Base-by-base conservation (phyloP, 2,888 invertebrate genomes). In the Tetramorium bicarinatum region DNA sequence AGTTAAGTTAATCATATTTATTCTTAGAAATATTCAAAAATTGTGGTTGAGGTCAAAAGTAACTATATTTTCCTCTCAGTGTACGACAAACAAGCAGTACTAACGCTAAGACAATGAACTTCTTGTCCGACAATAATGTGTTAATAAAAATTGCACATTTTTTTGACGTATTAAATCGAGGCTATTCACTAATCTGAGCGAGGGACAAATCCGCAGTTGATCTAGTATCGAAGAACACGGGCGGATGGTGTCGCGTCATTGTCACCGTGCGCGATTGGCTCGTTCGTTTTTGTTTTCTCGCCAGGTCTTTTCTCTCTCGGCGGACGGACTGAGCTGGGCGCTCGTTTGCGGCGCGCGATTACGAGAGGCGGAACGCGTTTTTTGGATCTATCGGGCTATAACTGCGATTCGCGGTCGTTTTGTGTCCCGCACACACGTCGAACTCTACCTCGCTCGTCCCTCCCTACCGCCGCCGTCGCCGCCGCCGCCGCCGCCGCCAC, bases 351-450 rank as follows among this genome's bases (percentile, higher is more conserved):
- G 56, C 72, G 71, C 59, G 71, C 79, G 79, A 80, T 80, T 80
- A 80, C 81, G 77, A 77, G 72, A 54, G 38, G 79, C 86, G 67
- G 74, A 86, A 87, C 88, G 88, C 85, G 85, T 89, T 89, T 90
- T 90, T 88, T 66, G 82, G 77, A 89, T 87, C 86, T 89, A 89
- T 91, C 88, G 85, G 87, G 87, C 89, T 89, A 88, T 87, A 88
- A 86, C 88, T 64, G 80, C 72, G 66, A 64, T 61, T 84, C 61
- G 76, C 79, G 64, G 49, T 75, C 54, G 86, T 79, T 72, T 84
- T 56, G 69, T 69, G 71, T 81, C 41, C 25, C 72, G 34, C 71
- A 67, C 66, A n/a, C 59, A 18, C 71, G 44, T 82, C 69, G 82
- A 83, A 74, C 83, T 85, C 54, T 83, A 25, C 72, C 52, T 44